phyloP scores from a whole-genome alignment of 2,888 invertebrate genomes.

The Orthosia incerta region DNA sequence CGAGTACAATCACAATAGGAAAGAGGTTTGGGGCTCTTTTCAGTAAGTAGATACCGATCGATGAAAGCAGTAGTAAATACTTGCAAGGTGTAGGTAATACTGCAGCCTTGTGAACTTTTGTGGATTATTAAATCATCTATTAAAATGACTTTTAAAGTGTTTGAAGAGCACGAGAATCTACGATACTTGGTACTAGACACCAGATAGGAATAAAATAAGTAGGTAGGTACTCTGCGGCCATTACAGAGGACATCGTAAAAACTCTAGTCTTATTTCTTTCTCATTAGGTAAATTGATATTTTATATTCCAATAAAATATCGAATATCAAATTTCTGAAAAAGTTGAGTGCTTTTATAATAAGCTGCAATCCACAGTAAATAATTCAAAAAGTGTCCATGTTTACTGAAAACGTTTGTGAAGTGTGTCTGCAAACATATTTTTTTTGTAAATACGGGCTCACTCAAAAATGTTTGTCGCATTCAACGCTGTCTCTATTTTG shows the following conservation, averaged over 20 bases:
- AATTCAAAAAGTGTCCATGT: slow-evolving; percentile 7
- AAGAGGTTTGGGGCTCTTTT: slow-evolving; percentile 9
- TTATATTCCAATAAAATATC: slow-evolving; percentile 32
- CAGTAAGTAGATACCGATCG: slow-evolving; percentile 15
- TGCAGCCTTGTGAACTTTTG: not conserved
- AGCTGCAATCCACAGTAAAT: not conserved
- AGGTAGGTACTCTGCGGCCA: not conserved
- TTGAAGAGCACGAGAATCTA: not conserved
- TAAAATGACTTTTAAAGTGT: not conserved
- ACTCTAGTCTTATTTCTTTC: slow-evolving; percentile 2
- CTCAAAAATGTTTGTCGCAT: slow-evolving; percentile 26
- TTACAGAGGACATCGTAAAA: slow-evolving; percentile 30
- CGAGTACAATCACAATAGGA: slow-evolving; percentile 4
- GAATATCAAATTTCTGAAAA: slow-evolving; percentile 5
- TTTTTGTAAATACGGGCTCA: slow-evolving; percentile 41
- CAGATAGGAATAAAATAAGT: not conserved
- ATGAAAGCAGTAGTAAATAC: slow-evolving; percentile 6
- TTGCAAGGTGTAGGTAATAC: not conserved
- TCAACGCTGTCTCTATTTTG: slow-evolving; percentile 47
- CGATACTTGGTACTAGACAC: not conserved
- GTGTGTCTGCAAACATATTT: slow-evolving; percentile 37
- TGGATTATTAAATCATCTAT: not conserved
- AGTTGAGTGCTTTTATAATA: slow-evolving; percentile 6
- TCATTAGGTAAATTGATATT: slow-evolving; percentile 42
- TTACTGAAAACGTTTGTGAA: slow-evolving; percentile 26